A percentile compares a stretch with the other conserved stretches of the same genome.
These are phyloP conservation scores for Samia ricini DNA, from an alignment of 1,140 invertebrate species.

Conservation along the genomic window DNA sequence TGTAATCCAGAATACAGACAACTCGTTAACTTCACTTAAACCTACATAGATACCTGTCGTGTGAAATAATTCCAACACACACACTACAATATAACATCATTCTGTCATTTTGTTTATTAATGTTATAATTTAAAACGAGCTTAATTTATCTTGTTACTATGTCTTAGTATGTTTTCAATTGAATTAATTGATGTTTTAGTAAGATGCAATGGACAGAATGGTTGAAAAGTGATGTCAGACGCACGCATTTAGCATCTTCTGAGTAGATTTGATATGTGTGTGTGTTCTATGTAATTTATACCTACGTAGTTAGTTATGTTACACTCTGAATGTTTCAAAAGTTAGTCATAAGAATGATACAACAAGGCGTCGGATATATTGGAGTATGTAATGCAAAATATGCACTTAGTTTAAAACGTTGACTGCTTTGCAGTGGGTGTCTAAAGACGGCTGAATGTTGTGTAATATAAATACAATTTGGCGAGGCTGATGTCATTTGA, in stretches of 20 bases:
- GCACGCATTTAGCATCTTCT: background rate
- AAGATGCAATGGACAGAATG: background rate
- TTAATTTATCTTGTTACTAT: background rate
- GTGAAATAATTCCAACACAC: background rate
- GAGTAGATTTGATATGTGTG: background rate
- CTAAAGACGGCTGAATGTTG: background rate
- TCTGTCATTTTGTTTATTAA: background rate
- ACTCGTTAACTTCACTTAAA: no score
- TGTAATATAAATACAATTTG: background rate
- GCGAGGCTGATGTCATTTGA: background rate
- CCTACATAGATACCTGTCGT: no score
- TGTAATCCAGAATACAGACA: no score
- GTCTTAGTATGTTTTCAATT: background rate
- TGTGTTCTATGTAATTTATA: background rate
- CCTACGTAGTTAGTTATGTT: no score
- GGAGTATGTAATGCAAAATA: background rate
- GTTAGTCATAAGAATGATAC: background rate
- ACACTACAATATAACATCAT: background rate
- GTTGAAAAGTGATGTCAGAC: background rate
- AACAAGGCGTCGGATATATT: background rate
- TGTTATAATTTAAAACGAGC: background rate
- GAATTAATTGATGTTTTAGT: background rate
- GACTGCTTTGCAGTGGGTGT: background rate
- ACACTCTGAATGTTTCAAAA: background rate
- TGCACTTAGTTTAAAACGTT: background rate